These are phyloP conservation scores for Bovichtus variegatus DNA, from an alignment of 2,797 vertebrate genomes.

Conservation along the genomic window DNA sequence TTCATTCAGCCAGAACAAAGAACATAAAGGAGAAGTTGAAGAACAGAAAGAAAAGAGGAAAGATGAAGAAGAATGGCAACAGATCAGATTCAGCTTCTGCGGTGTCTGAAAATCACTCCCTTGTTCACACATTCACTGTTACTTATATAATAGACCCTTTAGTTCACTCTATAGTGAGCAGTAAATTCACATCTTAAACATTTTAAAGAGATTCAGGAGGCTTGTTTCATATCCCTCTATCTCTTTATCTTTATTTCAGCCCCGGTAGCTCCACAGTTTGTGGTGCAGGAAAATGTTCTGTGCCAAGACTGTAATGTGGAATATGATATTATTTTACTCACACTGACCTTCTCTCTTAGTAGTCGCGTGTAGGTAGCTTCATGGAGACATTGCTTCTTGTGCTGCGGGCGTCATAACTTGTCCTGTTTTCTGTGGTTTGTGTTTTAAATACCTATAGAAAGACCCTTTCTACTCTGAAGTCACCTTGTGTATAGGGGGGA, in stretches of 20 bases:
- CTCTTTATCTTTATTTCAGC: not conserved
- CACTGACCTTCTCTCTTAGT: not conserved
- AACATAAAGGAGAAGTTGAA: constrained; percentile 24
- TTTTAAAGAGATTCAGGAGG: too few relatives aligned
- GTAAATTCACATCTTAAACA: not conserved
- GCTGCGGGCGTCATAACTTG: not conserved
- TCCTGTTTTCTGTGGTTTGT: not conserved
- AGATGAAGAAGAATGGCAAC: not conserved
- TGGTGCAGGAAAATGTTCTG: not conserved
- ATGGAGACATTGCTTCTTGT: not conserved
- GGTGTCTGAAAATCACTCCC: not conserved
- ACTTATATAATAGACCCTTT: not conserved
- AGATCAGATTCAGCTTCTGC: not conserved
- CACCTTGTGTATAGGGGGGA: constrained; percentile 1
- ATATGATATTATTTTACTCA: not conserved
- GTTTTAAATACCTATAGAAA: constrained; percentile 6
- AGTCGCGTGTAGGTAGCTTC: not conserved
- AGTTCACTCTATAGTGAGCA: not conserved
- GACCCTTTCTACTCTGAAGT: constrained; percentile 8
- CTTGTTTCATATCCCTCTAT: not conserved
- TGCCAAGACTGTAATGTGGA: not conserved
- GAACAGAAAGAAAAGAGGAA: not conserved
- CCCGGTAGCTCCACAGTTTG: not conserved
- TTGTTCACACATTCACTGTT: not conserved
- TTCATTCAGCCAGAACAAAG: constrained; percentile 40